phyloP scores from a whole-genome alignment of 1,140 invertebrate genomes.

The Delia radicum region DNA sequence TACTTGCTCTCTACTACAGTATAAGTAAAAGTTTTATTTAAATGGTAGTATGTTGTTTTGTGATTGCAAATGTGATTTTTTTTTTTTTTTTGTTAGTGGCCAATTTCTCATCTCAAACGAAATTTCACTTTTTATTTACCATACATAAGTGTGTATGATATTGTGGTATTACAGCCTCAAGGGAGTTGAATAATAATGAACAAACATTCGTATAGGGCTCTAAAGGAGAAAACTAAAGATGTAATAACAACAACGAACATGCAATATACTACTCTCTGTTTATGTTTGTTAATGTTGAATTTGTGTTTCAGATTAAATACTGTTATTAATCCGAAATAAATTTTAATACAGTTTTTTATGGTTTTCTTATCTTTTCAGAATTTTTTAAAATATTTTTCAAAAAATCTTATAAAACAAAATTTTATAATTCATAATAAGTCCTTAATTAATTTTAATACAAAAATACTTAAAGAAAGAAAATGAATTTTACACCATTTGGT shows the following conservation, averaged over 20 bases:
- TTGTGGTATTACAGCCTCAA: background rate
- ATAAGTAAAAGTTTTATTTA: conserved; percentile 1
- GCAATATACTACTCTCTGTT: background rate
- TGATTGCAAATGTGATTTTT: background rate
- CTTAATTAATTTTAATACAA: background rate
- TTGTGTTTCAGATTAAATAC: background rate
- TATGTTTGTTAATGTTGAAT: background rate
- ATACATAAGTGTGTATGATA: background rate
- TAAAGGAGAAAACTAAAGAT: background rate
- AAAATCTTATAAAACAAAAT: background rate
- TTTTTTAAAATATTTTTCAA: conserved; percentile 6
- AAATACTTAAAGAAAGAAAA: conserved; percentile 42
- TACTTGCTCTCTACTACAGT: background rate
- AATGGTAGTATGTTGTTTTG: background rate
- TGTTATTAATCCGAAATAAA: too few species aligned
- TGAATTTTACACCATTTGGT: conserved; percentile 73
- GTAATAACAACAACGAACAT: background rate
- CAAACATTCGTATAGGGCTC: background rate
- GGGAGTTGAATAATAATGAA: background rate
- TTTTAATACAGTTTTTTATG: background rate
- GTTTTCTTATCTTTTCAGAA: background rate
- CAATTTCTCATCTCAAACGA: background rate
- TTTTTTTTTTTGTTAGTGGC: background rate
- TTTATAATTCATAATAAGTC: background rate
- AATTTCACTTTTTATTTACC: conserved; percentile 22